These are phyloP conservation scores for Dasyornis broadbenti DNA, from an alignment of 2,113 vertebrate genomes.

Conservation along the genomic window DNA sequence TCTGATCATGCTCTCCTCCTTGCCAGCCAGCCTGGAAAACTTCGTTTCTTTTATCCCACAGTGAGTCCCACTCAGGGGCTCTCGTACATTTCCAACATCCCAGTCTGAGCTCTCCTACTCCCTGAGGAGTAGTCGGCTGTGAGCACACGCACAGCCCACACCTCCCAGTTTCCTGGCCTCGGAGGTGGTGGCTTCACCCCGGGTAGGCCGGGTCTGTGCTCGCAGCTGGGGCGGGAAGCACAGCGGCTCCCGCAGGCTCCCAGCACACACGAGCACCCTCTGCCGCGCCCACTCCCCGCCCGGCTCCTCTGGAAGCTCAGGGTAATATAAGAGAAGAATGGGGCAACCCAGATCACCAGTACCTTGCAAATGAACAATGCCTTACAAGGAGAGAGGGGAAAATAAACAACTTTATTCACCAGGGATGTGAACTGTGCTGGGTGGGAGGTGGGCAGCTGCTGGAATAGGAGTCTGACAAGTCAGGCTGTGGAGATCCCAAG, in stretches of 20 bases:
- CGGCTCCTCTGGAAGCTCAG: background rate
- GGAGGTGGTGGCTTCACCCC: background rate
- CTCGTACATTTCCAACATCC: fast-evolving
- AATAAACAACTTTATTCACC: conserved; percentile 2
- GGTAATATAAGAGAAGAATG: fast-evolving
- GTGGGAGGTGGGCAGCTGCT: background rate
- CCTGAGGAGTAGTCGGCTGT: background rate
- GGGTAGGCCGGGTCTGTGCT: background rate
- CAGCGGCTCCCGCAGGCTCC: background rate
- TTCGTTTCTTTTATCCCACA: fast-evolving
- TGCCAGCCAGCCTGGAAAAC: background rate
- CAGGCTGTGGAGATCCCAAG: background rate
- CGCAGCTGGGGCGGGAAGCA: background rate
- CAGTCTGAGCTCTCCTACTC: background rate
- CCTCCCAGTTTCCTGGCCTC: conserved; percentile 22
- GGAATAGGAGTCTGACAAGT: background rate
- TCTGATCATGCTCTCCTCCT: background rate
- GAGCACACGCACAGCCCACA: background rate
- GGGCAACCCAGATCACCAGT: background rate
- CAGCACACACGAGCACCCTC: background rate
- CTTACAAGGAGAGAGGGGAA: background rate
- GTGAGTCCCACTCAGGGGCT: background rate
- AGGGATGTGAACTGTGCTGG: background rate
- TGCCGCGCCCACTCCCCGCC: background rate
- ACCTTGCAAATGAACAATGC: conserved; percentile 1